Percentiles rank a stretch among this genome's conserved stretches.
These are phyloP conservation scores for Drosophila glabriapex DNA, from an alignment of 2,888 invertebrate species.

Conservation along the genomic window DNA sequence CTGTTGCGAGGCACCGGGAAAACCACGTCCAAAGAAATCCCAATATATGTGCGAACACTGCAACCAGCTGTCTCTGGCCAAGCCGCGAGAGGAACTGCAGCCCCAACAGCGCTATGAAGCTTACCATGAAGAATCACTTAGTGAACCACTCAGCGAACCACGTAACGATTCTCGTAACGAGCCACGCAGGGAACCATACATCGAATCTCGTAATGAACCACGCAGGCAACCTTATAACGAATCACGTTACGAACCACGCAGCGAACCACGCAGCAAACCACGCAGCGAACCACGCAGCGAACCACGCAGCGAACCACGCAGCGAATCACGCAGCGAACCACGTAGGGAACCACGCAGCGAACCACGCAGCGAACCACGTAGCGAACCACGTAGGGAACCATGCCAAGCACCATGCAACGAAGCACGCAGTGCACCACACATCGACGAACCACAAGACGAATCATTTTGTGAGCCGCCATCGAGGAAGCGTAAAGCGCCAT, in stretches of 20 bases:
- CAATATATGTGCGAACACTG: neutral
- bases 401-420: neutral
- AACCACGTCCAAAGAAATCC: neutral
- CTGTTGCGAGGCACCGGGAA: neutral
- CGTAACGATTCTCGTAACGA: neutral
- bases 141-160: neutral
- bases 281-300: neutral
- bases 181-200: neutral
- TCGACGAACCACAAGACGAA: neutral
- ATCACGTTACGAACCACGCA: neutral
- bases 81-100: neutral
- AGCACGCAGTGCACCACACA: neutral
- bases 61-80: neutral
- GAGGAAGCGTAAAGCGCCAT: neutral
- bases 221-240: neutral
- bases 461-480: neutral
- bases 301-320: neutral
- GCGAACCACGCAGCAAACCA: neutral
- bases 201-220: neutral
- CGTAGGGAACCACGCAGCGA: neutral
- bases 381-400: neutral
- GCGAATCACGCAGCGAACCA: neutral
- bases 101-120: neutral
- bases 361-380: neutral
- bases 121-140: no score